Conservation (phyloP, 1,140 invertebrate species). For the Mylabris phalerata region DNA sequence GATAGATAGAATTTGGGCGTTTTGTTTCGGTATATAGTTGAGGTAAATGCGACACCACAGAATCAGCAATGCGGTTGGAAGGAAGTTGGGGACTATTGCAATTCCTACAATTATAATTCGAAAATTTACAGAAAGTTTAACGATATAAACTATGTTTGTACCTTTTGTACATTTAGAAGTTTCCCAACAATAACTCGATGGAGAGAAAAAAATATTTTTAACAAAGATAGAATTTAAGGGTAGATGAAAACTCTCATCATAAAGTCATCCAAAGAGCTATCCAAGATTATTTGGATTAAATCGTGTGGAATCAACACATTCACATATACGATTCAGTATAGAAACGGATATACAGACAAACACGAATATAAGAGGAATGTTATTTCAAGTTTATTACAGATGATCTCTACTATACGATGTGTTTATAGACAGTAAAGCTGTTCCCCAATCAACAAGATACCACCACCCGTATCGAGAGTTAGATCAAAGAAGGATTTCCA, state of each 20-base stretch:
- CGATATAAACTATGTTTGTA: too few species aligned
- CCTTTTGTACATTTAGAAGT: too few species aligned
- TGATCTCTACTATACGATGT: constrained; percentile 11
- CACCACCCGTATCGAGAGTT: constrained; percentile 2
- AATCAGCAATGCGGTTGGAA: constrained; percentile 4
- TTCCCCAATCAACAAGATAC: not conserved
- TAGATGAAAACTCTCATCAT: not conserved
- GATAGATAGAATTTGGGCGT: too few species aligned
- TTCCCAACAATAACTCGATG: too few species aligned
- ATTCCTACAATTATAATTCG: too few species aligned
- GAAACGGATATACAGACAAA: not conserved
- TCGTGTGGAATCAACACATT: constrained; percentile 10
- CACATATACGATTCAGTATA: too few species aligned
- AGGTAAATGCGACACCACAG: constrained; percentile 1
- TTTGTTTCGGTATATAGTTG: too few species aligned
- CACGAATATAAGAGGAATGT: not conserved
- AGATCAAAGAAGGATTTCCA: constrained; percentile 15
- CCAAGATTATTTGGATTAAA: constrained; percentile 9
- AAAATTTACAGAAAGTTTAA: too few species aligned
- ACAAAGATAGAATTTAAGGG: too few species aligned
- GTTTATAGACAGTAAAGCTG: constrained; percentile 14
- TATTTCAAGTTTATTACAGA: constrained; percentile 13
- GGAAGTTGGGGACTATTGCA: not conserved
- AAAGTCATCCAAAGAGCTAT: not conserved
- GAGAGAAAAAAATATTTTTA: too few species aligned